Conservation (phyloP, 2,113 vertebrate species). For the Colinus virginianus region DNA sequence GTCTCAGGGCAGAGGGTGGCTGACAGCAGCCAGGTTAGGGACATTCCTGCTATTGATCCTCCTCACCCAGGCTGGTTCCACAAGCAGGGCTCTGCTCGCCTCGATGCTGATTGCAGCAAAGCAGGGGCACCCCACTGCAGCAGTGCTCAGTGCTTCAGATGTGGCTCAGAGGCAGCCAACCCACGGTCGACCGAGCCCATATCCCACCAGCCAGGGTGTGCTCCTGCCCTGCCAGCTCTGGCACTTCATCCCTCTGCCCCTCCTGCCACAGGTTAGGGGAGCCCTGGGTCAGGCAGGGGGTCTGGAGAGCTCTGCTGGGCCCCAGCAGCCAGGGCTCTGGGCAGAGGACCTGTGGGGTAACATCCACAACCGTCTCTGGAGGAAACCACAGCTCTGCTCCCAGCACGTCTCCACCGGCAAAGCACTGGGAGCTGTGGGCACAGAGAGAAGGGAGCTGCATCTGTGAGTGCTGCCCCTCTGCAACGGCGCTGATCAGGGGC, state of each 20-base stretch:
- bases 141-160: not conserved
- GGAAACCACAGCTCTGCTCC: not conserved
- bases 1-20: not conserved
- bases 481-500: not conserved
- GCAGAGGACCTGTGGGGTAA: not conserved
- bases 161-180: not conserved
- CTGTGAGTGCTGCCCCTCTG: not conserved
- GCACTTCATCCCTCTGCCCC: accelerated
- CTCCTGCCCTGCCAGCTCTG: not conserved
- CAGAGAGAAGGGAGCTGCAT: not conserved
- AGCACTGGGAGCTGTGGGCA: not conserved
- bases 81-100: not conserved
- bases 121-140: not conserved
- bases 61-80: not conserved
- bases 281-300: not conserved
- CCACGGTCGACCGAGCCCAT: not conserved
- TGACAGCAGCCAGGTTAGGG: not conserved
- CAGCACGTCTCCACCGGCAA: not conserved
- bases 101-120: not conserved
- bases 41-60: not conserved
- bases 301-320: not conserved
- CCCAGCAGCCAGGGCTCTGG: not conserved
- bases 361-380: not conserved
- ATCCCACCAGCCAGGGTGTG: no score
- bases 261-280: not conserved